Evolutionary conservation across 2,113 vertebrate species (phyloP).

Genomic region (Eulacestoma nigropectus): DNA sequence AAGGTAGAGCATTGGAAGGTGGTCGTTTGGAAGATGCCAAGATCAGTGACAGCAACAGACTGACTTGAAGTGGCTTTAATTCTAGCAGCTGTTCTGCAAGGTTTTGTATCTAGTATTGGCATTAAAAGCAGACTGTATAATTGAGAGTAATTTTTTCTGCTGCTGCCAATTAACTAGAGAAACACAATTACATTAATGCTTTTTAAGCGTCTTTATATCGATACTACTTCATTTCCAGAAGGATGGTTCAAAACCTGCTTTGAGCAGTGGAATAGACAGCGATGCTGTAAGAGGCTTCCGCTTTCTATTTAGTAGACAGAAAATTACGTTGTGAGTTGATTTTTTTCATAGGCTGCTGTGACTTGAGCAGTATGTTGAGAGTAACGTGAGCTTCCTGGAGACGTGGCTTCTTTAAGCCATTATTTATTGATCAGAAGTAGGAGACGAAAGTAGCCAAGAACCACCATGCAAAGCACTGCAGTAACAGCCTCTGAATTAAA

Average conservation of each 20-base stretch:
- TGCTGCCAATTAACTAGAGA: not conserved
- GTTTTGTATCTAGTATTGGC: not conserved
- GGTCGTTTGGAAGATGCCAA: not conserved
- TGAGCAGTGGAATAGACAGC: not conserved
- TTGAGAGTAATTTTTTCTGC: not conserved
- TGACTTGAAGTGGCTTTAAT: not conserved
- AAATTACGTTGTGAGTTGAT: not conserved
- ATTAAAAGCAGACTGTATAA: not conserved
- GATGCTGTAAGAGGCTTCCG: not conserved
- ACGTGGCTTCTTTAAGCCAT: not conserved
- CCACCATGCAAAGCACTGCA: not conserved
- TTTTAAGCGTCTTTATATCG: not conserved
- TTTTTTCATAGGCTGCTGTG: not conserved
- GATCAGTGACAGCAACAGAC: not conserved
- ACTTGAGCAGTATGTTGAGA: not conserved
- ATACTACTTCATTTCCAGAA: not conserved
- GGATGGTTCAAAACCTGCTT: not conserved
- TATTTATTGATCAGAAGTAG: not conserved
- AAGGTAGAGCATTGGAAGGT: not conserved
- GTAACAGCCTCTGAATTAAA: not conserved
- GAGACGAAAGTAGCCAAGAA: not conserved
- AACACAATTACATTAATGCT: not conserved
- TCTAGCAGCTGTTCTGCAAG: not conserved
- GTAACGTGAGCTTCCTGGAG: not conserved
- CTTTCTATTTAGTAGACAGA: not conserved